Evolutionary conservation across 2,113 vertebrate genomes (phyloP), one percentile per base, ranked within the genome.

Genomic region (Lasiurus cinereus): DNA sequence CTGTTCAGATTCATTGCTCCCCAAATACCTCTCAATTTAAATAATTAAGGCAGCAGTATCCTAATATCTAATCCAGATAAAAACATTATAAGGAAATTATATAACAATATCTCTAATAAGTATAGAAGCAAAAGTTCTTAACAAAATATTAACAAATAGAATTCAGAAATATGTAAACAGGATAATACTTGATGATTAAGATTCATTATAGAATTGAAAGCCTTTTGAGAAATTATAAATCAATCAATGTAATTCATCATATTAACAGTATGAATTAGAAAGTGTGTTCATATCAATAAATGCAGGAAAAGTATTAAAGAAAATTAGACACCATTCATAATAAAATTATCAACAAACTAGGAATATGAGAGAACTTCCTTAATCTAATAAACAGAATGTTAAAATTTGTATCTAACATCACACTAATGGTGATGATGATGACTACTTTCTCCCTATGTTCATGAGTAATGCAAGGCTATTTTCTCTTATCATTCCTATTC

Each of bases 141-240:
- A 62, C 15, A 62, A 62, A 66, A 86, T 66, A 73, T 24, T 84
- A 80, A 36, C 31, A 66, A 52, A n/a, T 43, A 46, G 11, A 46
- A 91, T 18, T 31, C 29, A 88, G 8, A 27, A 62, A 52, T 83
- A 50, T 6, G 39, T 74, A 66, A 48, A 72, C 74, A 46, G 19
- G 12, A 83, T 59, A 82, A 72, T 56, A 19, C 19, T 50, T 8
- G 13, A 66, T n/a, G 9, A 83, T 87, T 93, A 77, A 21, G 3
- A 16, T 83, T 77, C 29, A n/a, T 82, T 93, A 73, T 8, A 80
- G 74, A 91, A 83, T 70, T 91, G 2, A 43, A 87, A 87, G 22
- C 0, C 8, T 87, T 39, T 87, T 83, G 43, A 24, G 89, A 62
- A 89, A 79, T 36, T 1, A 73, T 48, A 70, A 52, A 90, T 36